phyloP scores from a whole-genome alignment of 2,888 invertebrate species.

The Cyclophora albipunctata region DNA sequence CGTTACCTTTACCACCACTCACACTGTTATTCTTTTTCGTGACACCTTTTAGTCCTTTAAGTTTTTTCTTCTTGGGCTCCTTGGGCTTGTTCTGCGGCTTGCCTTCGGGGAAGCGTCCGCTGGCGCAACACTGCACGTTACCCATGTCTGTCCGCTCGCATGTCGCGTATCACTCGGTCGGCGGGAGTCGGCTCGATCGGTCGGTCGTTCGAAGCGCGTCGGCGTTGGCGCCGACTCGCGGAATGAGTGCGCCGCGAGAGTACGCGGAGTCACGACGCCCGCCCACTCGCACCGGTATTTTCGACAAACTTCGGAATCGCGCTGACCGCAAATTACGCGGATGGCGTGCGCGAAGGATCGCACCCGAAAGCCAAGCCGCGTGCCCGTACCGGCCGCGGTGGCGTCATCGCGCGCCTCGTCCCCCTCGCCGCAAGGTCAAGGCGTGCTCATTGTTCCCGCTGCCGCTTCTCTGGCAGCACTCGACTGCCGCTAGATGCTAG shows the following conservation, averaged over 20 bases:
- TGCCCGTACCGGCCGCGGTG: slow-evolving; percentile 67
- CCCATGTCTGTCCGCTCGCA: slow-evolving; percentile 70
- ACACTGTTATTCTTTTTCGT: slow-evolving; percentile 58
- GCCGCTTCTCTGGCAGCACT: slow-evolving; percentile 40
- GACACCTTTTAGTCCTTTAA: slow-evolving; percentile 37
- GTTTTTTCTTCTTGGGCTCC: slow-evolving; percentile 42
- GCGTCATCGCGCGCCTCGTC: slow-evolving; percentile 66
- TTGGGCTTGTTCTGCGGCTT: slow-evolving; percentile 55
- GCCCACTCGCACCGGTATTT: slow-evolving; percentile 66
- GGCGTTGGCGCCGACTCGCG: slow-evolving; percentile 72
- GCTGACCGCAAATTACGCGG: slow-evolving; percentile 71
- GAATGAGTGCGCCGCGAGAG: slow-evolving; percentile 59
- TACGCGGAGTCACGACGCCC: slow-evolving; percentile 51
- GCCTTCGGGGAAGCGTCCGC: slow-evolving; percentile 60
- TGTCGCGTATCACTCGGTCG: slow-evolving; percentile 63
- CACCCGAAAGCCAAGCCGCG: slow-evolving; percentile 72
- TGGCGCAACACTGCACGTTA: slow-evolving; percentile 74
- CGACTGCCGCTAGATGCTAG: slow-evolving; percentile 28
- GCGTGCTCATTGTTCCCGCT: slow-evolving; percentile 64
- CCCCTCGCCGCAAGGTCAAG: slow-evolving; percentile 68
- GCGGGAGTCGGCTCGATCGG: slow-evolving; percentile 66
- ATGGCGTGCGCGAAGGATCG: slow-evolving; percentile 72
- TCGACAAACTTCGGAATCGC: slow-evolving; percentile 60
- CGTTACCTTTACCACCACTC: slow-evolving; percentile 49
- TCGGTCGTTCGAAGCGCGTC: slow-evolving; percentile 72